Evolutionary conservation across 2,797 vertebrate species (phyloP), one percentile per base, ranked within the genome.

Genomic region (Gymnopithys bicolor): DNA sequence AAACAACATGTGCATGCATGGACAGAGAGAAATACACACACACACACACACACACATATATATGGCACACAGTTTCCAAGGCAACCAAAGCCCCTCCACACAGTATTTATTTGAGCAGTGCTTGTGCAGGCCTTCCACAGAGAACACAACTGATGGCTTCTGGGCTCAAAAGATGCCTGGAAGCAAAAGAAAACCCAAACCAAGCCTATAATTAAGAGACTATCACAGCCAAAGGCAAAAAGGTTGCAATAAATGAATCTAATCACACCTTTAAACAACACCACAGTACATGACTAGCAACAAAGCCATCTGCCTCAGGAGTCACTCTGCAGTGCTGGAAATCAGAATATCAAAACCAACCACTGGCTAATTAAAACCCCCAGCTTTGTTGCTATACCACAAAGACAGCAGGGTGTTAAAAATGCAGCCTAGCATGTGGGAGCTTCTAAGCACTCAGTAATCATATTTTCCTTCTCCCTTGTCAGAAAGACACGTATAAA

Each of bases 21-120:
- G 60, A 52, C 28, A 69, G 30, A 63, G 11, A 71, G 4, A 27
- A 10, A 63, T 2, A 81, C 13, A 69, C 2, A 62, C 5, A 69
- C 2, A 62, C 5, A 80, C 5, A 80, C 5, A 67, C 1, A 78
- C 1, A 79, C 1, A 62, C 1, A 75, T 0, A 58, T 0, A 55
- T 0, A 78, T 59, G 52, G 60, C 81, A 69, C 46, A 48, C n/a
- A 56, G 96, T 97, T 97, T 95, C 96, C 94, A 97, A 84, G 92
- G 96, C 94, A 97, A 97, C 96, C 1, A 2, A 64, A 90, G 53
- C 90, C 89, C 68, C 93, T 15, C 33, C 32, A 55, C 15, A 2
- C 71, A 67, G 48, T 5, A 70, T 63, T 71, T 5, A 70, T 63
- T 71, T 46, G 27, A 75, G 49, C 62, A 59, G 53, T 1, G 11